These are phyloP conservation scores for Monoplex corrugatus DNA, from an alignment of 2,888 invertebrate genomes.

Conservation along the genomic window DNA sequence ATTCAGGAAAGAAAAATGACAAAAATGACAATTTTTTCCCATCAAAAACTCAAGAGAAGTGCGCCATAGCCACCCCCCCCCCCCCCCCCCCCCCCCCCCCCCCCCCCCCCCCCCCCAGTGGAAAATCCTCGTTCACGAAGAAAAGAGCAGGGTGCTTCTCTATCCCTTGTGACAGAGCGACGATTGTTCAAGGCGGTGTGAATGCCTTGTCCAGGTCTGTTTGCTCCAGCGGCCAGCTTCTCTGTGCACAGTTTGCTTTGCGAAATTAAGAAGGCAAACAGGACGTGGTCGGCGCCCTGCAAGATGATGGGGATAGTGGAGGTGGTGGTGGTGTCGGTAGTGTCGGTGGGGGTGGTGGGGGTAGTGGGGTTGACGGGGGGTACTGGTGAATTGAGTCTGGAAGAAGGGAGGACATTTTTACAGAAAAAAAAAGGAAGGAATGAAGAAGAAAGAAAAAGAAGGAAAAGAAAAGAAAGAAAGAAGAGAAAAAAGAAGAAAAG, in stretches of 20 bases:
- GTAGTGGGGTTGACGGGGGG: neutral
- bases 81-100: neutral
- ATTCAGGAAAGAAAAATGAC: too few species aligned
- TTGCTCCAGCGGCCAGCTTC: slow-evolving; percentile 15
- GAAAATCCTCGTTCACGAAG: too few species aligned
- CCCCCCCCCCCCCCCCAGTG: neutral
- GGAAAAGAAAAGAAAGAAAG: neutral
- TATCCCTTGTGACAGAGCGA: neutral
- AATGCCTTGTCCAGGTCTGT: slow-evolving; percentile 27
- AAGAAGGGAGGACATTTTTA: neutral
- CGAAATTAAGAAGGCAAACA: slow-evolving; percentile 49
- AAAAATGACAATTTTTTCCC: too few species aligned
- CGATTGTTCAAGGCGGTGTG: slow-evolving; percentile 31
- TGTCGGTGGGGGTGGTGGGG: neutral
- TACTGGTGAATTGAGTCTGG: neutral
- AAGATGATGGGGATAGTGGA: neutral
- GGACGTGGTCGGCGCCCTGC: too few species aligned
- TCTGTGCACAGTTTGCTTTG: slow-evolving; percentile 46
- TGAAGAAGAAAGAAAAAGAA: neutral
- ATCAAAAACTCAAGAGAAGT: too few species aligned
- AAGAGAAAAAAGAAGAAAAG: neutral
- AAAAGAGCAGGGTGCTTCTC: too few species aligned
- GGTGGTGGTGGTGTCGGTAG: neutral
- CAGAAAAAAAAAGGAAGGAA: neutral
- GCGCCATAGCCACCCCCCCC: too few species aligned